phyloP scores from a whole-genome alignment of 2,888 invertebrate genomes.

The Agrypnus murinus region DNA sequence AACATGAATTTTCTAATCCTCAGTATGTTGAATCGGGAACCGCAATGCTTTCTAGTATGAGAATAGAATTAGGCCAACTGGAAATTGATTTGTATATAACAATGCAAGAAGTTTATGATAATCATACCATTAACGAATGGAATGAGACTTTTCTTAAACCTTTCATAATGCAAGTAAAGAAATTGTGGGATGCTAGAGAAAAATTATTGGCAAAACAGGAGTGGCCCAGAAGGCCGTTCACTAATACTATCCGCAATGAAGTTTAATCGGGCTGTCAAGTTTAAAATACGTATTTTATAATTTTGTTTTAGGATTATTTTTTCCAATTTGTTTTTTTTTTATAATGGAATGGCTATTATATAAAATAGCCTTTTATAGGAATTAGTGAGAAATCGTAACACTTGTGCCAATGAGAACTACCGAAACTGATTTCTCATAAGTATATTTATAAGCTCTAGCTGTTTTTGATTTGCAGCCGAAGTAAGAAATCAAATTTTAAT shows the following conservation, averaged over 20 bases:
- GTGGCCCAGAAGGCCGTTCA: slow-evolving; percentile 75
- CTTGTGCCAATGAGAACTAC: too few relatives aligned
- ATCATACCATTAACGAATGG: slow-evolving; percentile 77
- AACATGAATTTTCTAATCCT: slow-evolving; percentile 79
- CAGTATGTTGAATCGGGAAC: slow-evolving; percentile 76
- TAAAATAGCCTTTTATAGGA: too few relatives aligned
- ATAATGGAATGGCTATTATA: too few relatives aligned
- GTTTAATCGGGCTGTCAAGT: slow-evolving; percentile 6
- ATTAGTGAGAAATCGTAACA: too few relatives aligned
- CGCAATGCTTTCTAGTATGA: slow-evolving; percentile 72
- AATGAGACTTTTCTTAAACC: slow-evolving; percentile 73
- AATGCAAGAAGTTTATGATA: slow-evolving; percentile 76
- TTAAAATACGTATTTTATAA: too few relatives aligned
- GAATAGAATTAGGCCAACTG: slow-evolving; percentile 71
- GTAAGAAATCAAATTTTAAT: too few relatives aligned
- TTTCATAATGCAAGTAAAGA: slow-evolving; percentile 73
- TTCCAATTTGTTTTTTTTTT: too few relatives aligned
- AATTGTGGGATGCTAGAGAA: slow-evolving; percentile 71
- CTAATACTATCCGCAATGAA: slow-evolving; percentile 42
- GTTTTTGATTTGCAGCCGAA: too few relatives aligned
- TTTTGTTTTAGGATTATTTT: too few relatives aligned
- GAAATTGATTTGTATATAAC: slow-evolving; percentile 73
- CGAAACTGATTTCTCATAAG: too few relatives aligned
- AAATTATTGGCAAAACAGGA: slow-evolving; percentile 70
- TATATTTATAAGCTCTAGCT: too few relatives aligned